A percentile compares a stretch with the other conserved stretches of the same genome.
phyloP scores from a whole-genome alignment of 2,797 vertebrate genomes.

The Melanogrammus aeglefinus region DNA sequence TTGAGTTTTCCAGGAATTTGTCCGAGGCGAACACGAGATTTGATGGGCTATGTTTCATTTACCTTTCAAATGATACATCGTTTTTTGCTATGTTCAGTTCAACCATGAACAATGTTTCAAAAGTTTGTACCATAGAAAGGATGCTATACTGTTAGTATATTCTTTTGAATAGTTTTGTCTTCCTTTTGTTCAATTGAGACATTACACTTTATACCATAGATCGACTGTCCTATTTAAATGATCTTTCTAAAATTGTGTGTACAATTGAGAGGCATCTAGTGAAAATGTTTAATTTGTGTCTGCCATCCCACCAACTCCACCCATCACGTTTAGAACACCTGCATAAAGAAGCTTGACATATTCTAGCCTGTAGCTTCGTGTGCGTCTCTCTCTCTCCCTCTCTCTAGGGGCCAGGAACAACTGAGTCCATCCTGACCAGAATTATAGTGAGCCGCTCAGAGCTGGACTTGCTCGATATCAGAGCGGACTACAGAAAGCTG shows the following conservation, averaged over 20 bases:
- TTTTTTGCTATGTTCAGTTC: too few relatives aligned
- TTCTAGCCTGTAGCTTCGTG: not conserved
- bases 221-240: not conserved
- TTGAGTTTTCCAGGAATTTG: too few relatives aligned
- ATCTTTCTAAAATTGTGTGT: not conserved
- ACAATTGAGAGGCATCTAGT: too few relatives aligned
- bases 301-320: not conserved
- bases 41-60: too few relatives aligned
- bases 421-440: conserved; percentile 79
- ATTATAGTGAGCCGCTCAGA: conserved; percentile 84
- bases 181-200: not conserved
- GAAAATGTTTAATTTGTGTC: too few relatives aligned
- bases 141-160: not conserved
- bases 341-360: not conserved
- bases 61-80: too few relatives aligned
- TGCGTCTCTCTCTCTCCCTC: too few relatives aligned
- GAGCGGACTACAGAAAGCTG: conserved; percentile 78
- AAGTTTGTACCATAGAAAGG: not conserved
- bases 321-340: not conserved
- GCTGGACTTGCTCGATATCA: conserved; percentile 84
- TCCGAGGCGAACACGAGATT: too few relatives aligned
- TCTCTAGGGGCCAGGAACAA: conserved; percentile 84
- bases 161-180: not conserved
- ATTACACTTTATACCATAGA: not conserved
- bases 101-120: not conserved